Evolutionary conservation across 2,113 vertebrate species (phyloP).

Genomic region (Lasiurus cinereus): DNA sequence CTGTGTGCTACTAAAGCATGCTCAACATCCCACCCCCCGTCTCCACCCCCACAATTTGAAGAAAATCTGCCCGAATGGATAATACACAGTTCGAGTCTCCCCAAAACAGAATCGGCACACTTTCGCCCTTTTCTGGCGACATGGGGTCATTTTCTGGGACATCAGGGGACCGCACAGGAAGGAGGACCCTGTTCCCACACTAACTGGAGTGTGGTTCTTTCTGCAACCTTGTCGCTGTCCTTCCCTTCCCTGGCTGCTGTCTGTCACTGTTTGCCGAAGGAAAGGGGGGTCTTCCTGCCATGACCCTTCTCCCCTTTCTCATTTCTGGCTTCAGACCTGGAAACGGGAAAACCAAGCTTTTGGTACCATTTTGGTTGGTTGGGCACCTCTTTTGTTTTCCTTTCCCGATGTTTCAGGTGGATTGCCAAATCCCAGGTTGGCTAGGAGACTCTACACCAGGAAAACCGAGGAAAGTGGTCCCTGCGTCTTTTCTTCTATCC

Average conservation of each 20-base stretch:
- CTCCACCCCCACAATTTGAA: not conserved
- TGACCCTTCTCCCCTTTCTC: not conserved
- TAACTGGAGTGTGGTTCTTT: not conserved
- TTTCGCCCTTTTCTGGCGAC: conserved; percentile 8
- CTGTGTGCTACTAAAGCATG: not conserved
- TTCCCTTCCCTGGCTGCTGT: not conserved
- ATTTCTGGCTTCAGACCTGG: not conserved
- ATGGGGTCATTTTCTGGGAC: not conserved
- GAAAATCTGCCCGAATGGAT: not conserved
- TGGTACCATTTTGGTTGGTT: not conserved
- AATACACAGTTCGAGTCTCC: not conserved
- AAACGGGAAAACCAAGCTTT: not conserved
- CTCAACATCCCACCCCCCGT: no score
- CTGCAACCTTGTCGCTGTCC: not conserved
- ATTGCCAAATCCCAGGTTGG: not conserved
- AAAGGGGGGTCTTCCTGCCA: not conserved
- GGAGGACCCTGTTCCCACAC: not conserved
- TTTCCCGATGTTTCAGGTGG: not conserved
- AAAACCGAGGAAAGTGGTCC: not conserved
- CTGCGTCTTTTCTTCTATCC: not conserved
- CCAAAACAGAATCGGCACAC: not conserved
- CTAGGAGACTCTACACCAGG: not conserved
- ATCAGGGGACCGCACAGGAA: not conserved
- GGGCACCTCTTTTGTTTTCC: not conserved
- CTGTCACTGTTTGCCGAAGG: not conserved